phyloP scores from a whole-genome alignment of 2,888 invertebrate species.

The Noctua fimbriata region DNA sequence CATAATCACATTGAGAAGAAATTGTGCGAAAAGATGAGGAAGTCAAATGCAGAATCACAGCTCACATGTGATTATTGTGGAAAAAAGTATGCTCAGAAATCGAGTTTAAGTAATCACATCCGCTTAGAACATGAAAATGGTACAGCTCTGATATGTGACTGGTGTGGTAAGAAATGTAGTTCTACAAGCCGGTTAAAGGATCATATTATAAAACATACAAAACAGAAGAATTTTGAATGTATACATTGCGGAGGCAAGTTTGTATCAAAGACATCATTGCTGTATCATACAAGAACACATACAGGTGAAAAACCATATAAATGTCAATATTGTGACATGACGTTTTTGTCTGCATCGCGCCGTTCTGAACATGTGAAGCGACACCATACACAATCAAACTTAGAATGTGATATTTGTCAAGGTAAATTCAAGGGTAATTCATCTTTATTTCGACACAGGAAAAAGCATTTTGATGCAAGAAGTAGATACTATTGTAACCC shows the following conservation, averaged over 20 bases:
- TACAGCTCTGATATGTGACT: constrained; percentile 65
- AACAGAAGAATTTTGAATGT: constrained; percentile 74
- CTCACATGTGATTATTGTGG: constrained; percentile 71
- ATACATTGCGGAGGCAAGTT: constrained; percentile 70
- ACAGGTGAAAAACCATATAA: constrained; percentile 75
- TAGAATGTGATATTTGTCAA: constrained; percentile 73
- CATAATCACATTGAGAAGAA: constrained; percentile 67
- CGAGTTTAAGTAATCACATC: constrained; percentile 70
- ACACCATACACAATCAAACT: constrained; percentile 61
- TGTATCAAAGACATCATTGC: constrained; percentile 71
- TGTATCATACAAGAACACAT: constrained; percentile 74
- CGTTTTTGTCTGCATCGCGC: constrained; percentile 72
- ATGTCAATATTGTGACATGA: constrained; percentile 70
- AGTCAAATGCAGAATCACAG: constrained; percentile 55
- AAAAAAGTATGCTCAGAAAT: constrained; percentile 70
- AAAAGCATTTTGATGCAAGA: constrained; percentile 68
- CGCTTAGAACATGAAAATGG: constrained; percentile 71
- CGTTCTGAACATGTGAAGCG: constrained; percentile 70
- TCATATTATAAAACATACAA: constrained; percentile 74
- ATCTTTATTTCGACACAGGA: constrained; percentile 67
- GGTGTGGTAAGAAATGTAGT: constrained; percentile 74
- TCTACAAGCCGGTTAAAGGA: constrained; percentile 68
- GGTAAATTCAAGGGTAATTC: constrained; percentile 65
- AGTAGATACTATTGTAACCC: constrained; percentile 61
- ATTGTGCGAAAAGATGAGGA: constrained; percentile 63